phyloP scores from a whole-genome alignment of 2,797 vertebrate genomes.

The Falco berigora region DNA sequence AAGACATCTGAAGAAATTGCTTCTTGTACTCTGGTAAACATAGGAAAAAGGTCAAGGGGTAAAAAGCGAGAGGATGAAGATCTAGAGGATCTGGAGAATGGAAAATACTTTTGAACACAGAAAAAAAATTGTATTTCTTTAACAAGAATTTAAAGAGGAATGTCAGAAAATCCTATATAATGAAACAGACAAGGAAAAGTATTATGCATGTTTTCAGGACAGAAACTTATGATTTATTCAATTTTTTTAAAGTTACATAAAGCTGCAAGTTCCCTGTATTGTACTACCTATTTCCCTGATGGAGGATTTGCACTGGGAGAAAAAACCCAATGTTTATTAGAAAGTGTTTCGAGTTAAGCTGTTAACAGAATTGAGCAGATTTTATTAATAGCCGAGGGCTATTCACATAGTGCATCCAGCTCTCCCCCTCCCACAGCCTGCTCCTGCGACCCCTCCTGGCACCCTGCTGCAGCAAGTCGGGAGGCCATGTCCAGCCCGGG shows the following conservation, averaged over 20 bases:
- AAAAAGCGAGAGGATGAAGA: not conserved
- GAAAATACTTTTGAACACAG: not conserved
- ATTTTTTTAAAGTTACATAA: not conserved
- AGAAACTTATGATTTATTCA: not conserved
- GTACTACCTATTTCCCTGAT: not conserved
- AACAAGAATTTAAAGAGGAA: not conserved
- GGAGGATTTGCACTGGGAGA: accelerated
- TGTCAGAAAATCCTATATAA: not conserved
- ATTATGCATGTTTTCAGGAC: not conserved
- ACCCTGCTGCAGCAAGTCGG: accelerated
- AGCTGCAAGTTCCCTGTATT: not conserved
- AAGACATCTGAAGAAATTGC: not conserved
- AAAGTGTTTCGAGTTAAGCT: not conserved
- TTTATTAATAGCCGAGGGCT: not conserved
- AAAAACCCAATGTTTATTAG: not conserved
- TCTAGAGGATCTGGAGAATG: not conserved
- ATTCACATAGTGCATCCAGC: not conserved
- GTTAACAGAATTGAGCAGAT: not conserved
- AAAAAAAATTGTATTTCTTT: not conserved
- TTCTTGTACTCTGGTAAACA: not conserved
- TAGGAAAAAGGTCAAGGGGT: not conserved
- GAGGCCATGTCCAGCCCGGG: not conserved
- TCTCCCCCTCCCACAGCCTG: not conserved
- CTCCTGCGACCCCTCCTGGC: not conserved
- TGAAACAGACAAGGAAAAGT: not conserved